Evolutionary conservation across 92 coral and sea anemone species (phyloP), one percentile per base, ranked within the genome.

Genomic region (Bergia sp.): DNA sequence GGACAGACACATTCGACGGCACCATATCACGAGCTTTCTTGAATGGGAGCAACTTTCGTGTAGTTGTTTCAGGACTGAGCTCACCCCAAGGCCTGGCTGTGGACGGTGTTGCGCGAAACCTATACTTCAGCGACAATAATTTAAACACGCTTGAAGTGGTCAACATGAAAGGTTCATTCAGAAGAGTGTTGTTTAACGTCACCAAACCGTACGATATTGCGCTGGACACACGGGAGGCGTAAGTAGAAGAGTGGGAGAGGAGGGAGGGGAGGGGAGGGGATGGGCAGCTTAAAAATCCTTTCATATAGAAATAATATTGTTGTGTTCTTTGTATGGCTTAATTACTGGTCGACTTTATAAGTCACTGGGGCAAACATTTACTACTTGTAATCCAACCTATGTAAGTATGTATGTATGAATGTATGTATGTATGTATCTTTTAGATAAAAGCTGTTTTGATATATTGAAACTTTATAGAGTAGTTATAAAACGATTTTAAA

Each of bases 221-320:
- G 43, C 7, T 84, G 66, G 87, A 84, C 49, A 29, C 43, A 1
- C 72, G 87, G 87, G 43, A 72, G 3, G 87, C 78, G 87, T 84
- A 69, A 84, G 87, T 84, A 23, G 16, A 64, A 37, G 43, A 29
- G 39, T 23, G 1, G 3, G 7, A 67, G 1, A 67, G 39, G 13
- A 15, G 13, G 57, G 6, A 50, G 7, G 57, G 57, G 58, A 7
- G 57, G 12, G 57, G 13, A 9, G 57, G 57, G 10, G 57, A 15
- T 10, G 16, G 16, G 58, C 15, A 23, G 23, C 37, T 72, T 8
- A 36, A 10, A 72, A 10, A 3, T 7, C 40, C 3, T 36, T 23
- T 29, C 9, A 18, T n/a, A 5, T 15, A 15, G 36, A 36, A 72
- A 72, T 36, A 40, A 23, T 71, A 67, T 7, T n/a, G n/a, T 67